Evolutionary conservation across 2,888 invertebrate genomes (phyloP).

Genomic region (Campopleginae sp.): DNA sequence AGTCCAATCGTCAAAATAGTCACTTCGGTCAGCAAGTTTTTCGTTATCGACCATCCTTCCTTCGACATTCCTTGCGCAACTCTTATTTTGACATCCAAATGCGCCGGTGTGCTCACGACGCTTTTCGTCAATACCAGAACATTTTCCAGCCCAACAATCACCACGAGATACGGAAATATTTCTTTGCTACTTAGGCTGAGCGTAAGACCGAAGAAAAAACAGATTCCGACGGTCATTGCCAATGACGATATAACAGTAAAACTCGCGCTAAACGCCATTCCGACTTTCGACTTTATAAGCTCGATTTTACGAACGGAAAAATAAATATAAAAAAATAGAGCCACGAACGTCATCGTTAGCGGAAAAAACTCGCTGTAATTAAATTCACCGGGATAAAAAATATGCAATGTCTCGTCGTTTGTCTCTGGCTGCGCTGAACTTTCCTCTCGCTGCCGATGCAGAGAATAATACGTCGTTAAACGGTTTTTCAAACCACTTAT

Average conservation of each 20-base stretch:
- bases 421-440: constrained; percentile 74
- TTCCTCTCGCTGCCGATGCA: constrained; percentile 86
- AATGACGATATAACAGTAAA: constrained; percentile 94
- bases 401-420: constrained; percentile 86
- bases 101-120: constrained; percentile 94
- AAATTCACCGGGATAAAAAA: constrained; percentile 96
- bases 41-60: constrained; percentile 99
- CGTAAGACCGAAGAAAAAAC: constrained; percentile 94
- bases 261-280: constrained; percentile 95
- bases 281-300: constrained; percentile 93
- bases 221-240: constrained; percentile 95
- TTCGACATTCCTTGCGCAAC: constrained; percentile 98
- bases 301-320: constrained; percentile 98
- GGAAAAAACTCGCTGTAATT: constrained; percentile 94
- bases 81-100: constrained; percentile 97
- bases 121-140: constrained; percentile 95
- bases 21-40: constrained; percentile 96
- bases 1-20: constrained; percentile 96
- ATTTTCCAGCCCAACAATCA: constrained; percentile 97
- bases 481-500: constrained; percentile 90
- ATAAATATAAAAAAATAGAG: constrained; percentile 96
- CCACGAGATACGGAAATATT: constrained; percentile 97
- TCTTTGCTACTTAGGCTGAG: constrained; percentile 94
- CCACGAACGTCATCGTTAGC: constrained; percentile 92
- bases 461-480: constrained; percentile 89